Conservation (phyloP, 2,113 vertebrate genomes). For the Silurus glanis region DNA sequence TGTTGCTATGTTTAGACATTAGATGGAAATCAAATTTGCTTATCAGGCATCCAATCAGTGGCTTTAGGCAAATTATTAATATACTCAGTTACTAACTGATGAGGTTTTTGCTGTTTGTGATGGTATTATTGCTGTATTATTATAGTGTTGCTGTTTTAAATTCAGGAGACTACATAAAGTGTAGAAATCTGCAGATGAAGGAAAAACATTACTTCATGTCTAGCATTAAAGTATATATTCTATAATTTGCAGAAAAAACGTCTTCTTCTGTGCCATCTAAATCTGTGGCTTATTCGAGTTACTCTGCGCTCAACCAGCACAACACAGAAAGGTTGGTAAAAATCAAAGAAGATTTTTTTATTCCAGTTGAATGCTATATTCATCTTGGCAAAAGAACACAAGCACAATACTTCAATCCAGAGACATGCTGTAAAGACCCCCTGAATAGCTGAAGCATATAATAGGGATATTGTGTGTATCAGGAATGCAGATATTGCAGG, state of each 20-base stretch:
- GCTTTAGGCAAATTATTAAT: not conserved
- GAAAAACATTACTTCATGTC: not conserved
- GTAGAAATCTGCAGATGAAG: not conserved
- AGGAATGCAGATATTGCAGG: constrained; percentile 63
- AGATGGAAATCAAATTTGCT: not conserved
- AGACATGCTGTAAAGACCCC: not conserved
- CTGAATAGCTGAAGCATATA: not conserved
- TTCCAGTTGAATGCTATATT: not conserved
- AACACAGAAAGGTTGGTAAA: constrained; percentile 65
- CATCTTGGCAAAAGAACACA: not conserved
- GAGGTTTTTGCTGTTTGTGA: no score
- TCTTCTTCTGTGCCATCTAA: constrained; percentile 65
- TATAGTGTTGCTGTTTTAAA: not conserved
- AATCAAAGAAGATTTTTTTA: not conserved
- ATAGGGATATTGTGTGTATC: constrained; percentile 28
- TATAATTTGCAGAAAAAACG: constrained; percentile 72
- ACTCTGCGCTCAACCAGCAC: constrained; percentile 63
- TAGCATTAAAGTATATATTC: not conserved
- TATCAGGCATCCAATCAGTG: not conserved
- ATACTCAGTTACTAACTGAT: not conserved
- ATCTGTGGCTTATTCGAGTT: constrained; percentile 70
- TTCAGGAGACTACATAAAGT: not conserved
- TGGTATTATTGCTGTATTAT: not conserved
- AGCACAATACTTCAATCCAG: constrained; percentile 2
- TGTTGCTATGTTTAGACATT: not conserved